phyloP scores from a whole-genome alignment of 1,140 invertebrate genomes.

The Phocides pigmalion region DNA sequence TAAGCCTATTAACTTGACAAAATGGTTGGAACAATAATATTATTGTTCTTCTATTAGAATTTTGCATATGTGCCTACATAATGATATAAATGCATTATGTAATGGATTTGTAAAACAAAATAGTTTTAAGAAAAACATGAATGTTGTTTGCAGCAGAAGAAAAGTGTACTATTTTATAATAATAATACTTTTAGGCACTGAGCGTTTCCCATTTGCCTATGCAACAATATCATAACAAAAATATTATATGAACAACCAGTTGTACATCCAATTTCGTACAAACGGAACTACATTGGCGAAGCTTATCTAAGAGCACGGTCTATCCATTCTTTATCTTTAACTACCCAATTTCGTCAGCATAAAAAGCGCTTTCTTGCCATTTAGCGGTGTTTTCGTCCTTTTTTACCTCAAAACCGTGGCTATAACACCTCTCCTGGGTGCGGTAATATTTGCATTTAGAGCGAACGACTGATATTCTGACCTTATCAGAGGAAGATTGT shows the following conservation, averaged over 20 bases:
- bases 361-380: conserved; percentile 76
- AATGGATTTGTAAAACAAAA: too few relatives aligned
- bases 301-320: conserved; percentile 49
- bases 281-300: conserved; percentile 33
- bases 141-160: too few relatives aligned
- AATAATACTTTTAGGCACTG: background rate
- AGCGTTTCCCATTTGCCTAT: conserved; percentile 6
- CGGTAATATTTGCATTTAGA: conserved; percentile 82
- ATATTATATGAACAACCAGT: background rate
- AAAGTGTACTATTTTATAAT: too few relatives aligned
- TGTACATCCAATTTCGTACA: conserved; percentile 32
- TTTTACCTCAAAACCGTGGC: conserved; percentile 75
- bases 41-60: too few relatives aligned
- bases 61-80: too few relatives aligned
- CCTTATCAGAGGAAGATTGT: conserved; percentile 78
- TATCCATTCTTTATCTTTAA: conserved; percentile 74
- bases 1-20: too few relatives aligned
- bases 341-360: conserved; percentile 71
- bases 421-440: conserved; percentile 76
- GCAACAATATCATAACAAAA: conserved; percentile 17
- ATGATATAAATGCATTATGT: too few relatives aligned
- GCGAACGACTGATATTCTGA: conserved; percentile 79
- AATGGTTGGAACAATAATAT: too few relatives aligned
- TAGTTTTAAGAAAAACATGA: too few relatives aligned
- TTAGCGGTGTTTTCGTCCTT: conserved; percentile 76